These are phyloP conservation scores for Eulemur rubriventer DNA, from an alignment of 2,797 vertebrate species.

Conservation along the genomic window DNA sequence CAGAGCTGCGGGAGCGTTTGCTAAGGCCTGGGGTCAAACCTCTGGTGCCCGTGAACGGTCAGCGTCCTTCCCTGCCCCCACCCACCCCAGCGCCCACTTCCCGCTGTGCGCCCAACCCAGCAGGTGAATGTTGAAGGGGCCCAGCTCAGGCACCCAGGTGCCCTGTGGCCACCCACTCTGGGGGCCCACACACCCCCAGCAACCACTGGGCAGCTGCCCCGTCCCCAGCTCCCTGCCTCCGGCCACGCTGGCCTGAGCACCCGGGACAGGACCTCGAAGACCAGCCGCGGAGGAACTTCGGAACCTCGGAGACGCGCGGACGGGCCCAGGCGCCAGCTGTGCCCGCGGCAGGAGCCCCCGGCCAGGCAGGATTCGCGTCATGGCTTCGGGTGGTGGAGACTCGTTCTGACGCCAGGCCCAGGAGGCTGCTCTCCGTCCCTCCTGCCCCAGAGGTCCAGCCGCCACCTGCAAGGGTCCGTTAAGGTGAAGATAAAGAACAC, in stretches of 20 bases:
- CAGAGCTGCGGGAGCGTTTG: no score
- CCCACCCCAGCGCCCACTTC: background rate
- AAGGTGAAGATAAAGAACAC: background rate
- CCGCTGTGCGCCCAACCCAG: no score
- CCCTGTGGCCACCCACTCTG: no score
- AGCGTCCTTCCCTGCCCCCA: no score
- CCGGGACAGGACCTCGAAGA: rapidly evolving
- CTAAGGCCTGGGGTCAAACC: no score
- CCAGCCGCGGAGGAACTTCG: background rate
- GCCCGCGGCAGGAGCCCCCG: rapidly evolving
- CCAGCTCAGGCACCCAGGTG: background rate
- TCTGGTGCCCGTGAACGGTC: rapidly evolving
- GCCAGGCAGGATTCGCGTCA: rapidly evolving
- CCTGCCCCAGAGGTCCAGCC: background rate
- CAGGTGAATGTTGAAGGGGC: background rate
- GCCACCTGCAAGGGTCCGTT: background rate
- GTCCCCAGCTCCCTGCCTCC: background rate
- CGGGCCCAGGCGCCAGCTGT: background rate
- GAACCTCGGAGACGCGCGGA: rapidly evolving
- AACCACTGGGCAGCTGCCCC: no score
- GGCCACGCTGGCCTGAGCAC: background rate
- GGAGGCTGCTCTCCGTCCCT: background rate
- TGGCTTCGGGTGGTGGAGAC: rapidly evolving
- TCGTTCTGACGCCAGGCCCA: background rate
- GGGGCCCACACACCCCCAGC: background rate